Conservation (phyloP, 2,113 vertebrate species). For the Orientallactaga bullata region DNA sequence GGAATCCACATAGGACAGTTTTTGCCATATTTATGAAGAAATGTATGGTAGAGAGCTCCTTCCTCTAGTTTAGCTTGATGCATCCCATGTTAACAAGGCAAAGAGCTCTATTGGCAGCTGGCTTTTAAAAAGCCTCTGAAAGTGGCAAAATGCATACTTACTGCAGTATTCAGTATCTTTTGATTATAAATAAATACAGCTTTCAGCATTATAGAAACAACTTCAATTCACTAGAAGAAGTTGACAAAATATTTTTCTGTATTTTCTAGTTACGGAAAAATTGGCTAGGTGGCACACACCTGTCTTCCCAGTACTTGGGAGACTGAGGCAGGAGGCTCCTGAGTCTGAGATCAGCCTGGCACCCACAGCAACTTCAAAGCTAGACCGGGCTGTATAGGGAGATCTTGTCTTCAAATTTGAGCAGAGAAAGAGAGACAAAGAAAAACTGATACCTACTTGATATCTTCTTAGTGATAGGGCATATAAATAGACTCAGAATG, state of each 20-base stretch:
- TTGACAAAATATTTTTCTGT: background rate
- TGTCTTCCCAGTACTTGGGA: background rate
- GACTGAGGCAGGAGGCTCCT: background rate
- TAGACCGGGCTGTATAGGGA: background rate
- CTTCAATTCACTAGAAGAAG: conserved; percentile 38
- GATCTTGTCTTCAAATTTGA: background rate
- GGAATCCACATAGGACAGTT: background rate
- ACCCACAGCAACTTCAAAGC: background rate
- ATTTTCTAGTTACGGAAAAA: conserved; percentile 39
- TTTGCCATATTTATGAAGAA: conserved; percentile 31
- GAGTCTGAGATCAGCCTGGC: background rate
- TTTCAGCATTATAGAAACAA: conserved; percentile 39
- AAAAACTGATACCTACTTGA: conserved; percentile 34
- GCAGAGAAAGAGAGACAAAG: background rate
- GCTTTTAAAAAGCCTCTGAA: conserved; percentile 62
- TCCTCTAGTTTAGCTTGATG: background rate
- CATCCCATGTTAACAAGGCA: conserved; percentile 1
- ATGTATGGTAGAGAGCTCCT: background rate
- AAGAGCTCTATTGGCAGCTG: conserved; percentile 43
- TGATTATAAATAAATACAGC: conserved; percentile 43
- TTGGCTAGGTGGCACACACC: background rate
- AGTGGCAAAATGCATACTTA: conserved; percentile 41
- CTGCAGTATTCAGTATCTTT: background rate
- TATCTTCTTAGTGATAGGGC: conserved; percentile 35
- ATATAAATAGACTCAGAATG: conserved; percentile 62